These are phyloP conservation scores for Saimiri boliviensis DNA, from an alignment of 2,113 vertebrate species.

Conservation along the genomic window DNA sequence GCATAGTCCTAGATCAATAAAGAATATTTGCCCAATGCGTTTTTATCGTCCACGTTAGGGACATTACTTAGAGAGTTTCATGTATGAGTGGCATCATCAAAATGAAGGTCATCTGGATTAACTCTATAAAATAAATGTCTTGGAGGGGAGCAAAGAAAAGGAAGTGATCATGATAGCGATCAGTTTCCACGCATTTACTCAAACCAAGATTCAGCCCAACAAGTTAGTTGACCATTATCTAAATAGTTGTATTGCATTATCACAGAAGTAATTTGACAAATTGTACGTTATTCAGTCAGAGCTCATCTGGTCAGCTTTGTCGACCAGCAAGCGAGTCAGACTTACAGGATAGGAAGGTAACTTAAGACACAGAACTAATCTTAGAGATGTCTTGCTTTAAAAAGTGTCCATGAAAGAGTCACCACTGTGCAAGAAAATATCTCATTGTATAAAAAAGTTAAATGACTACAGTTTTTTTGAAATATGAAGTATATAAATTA, in stretches of 20 bases:
- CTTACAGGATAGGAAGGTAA: not conserved
- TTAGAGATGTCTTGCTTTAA: not conserved
- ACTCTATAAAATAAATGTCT: not conserved
- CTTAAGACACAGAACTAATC: not conserved
- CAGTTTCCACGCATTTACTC: not conserved
- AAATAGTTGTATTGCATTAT: not conserved
- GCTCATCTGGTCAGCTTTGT: not conserved
- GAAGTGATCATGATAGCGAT: not conserved
- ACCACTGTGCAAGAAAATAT: not conserved
- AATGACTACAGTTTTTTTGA: not conserved
- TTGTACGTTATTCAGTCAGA: not conserved
- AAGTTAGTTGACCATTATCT: constrained; percentile 24
- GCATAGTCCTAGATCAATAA: not conserved
- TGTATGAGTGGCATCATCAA: not conserved
- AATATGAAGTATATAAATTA: not conserved
- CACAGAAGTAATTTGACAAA: not conserved
- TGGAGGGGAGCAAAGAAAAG: not conserved
- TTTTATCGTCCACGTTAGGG: not conserved
- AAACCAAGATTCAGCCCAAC: not conserved
- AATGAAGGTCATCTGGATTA: not conserved
- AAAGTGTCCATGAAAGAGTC: not conserved
- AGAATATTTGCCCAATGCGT: not conserved
- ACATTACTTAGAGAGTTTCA: not conserved
- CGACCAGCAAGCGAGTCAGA: not conserved
- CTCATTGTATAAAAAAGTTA: not conserved